A percentile compares a stretch with the other conserved stretches of the same genome.
Evolutionary conservation across 2,888 invertebrate genomes (phyloP).

Genomic region (Cancer borealis): DNA sequence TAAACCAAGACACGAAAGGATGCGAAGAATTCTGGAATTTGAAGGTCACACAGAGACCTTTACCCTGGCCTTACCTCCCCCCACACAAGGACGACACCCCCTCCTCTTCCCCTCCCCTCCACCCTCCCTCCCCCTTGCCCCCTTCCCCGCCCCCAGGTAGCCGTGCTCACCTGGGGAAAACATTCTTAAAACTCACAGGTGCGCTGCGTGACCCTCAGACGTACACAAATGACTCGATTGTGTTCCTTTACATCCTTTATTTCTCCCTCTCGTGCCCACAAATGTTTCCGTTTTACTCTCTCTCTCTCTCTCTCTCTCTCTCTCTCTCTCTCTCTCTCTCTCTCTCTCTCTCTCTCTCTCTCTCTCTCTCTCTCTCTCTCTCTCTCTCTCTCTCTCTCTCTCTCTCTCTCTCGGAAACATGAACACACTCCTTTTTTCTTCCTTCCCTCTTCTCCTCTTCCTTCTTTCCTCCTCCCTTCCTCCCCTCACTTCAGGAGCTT

Average conservation of each 20-base stretch:
- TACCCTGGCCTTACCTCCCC: too few species aligned
- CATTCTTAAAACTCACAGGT: not conserved
- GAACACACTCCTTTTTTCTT: not conserved
- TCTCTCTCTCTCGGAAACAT: not conserved
- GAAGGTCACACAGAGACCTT: not conserved
- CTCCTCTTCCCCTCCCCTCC: not conserved
- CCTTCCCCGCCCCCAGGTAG: not conserved
- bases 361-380: constrained; percentile 51
- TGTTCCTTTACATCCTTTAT: not conserved
- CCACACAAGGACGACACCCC: not conserved
- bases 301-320: not conserved
- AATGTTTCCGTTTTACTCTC: constrained; percentile 18
- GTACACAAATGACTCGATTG: constrained; percentile 17
- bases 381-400: constrained; percentile 16
- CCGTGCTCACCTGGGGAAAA: not conserved
- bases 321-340: not conserved
- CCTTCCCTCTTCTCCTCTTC: not conserved
- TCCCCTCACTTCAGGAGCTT: constrained; percentile 13
- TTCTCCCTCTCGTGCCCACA: not conserved
- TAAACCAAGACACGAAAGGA: not conserved
- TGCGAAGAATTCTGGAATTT: not conserved
- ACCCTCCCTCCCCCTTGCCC: not conserved
- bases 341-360: constrained; percentile 9
- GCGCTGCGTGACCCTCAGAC: not conserved
- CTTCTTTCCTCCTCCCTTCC: not conserved